Percentiles rank a stretch among this genome's conserved stretches.
Conservation (phyloP, 2,797 vertebrate genomes). For the Gastrophryne carolinensis region DNA sequence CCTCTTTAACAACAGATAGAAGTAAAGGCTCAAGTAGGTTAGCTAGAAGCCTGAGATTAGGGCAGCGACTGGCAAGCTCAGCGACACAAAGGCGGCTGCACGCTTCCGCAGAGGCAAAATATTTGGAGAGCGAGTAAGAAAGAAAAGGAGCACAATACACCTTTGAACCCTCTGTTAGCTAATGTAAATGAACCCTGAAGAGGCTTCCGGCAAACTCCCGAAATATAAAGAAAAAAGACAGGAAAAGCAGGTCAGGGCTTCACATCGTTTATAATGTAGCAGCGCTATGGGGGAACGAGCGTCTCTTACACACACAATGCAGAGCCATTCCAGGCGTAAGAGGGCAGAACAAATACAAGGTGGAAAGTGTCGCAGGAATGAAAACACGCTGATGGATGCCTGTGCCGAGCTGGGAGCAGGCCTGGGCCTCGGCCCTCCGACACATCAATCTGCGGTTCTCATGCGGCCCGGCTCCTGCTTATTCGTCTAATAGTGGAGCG, state of each 20-base stretch:
- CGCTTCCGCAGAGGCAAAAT: neutral
- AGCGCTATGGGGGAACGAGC: neutral
- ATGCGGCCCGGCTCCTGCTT: conserved; percentile 20
- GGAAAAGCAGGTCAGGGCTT: neutral
- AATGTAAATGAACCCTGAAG: conserved; percentile 13
- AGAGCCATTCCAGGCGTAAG: neutral
- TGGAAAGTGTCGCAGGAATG: conserved; percentile 3
- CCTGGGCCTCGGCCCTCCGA: neutral
- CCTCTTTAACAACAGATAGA: neutral
- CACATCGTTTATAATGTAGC: neutral
- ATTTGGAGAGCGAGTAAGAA: neutral
- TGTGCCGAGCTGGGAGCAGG: neutral
- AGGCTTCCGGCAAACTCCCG: neutral
- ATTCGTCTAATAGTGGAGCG: neutral
- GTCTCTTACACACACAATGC: neutral
- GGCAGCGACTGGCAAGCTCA: neutral
- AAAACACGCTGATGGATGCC: conserved; percentile 14
- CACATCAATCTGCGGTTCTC: conserved; percentile 4
- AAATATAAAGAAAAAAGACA: neutral
- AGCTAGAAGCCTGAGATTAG: neutral
- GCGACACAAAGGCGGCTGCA: neutral
- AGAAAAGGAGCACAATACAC: neutral
- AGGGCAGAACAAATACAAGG: conserved; percentile 23
- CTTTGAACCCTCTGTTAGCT: conserved; percentile 8
- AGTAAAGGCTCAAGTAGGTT: neutral